Evolutionary conservation across 2,888 invertebrate genomes (phyloP), one percentile per base, ranked within the genome.

Genomic region (Byasa hedistus): DNA sequence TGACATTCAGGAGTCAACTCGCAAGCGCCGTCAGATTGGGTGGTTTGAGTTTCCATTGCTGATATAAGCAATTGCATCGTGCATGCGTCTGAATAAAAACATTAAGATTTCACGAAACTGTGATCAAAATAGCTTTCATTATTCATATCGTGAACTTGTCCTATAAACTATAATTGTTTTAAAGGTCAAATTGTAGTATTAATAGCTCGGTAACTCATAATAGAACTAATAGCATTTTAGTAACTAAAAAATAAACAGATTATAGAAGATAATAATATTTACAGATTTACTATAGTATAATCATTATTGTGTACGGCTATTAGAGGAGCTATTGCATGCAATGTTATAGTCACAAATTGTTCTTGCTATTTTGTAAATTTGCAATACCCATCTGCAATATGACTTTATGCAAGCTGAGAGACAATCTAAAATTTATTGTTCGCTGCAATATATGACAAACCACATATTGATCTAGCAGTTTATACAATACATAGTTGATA

Each of bases 61-160:
- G 91, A 86, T 80, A 91, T 84, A 58, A 91, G 75, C 61, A 91
- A 71, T 74, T 91, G 90, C 91, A 91, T 91, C 39, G 83, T 91
- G 69, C 91, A 91, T 19, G 90, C 91, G 75, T 91, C 91, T 91
- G 79, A 55, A 82, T 39, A 48, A 48, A 48, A n/a, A n/a, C n/a
- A 48, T 4, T 5, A 12, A n/a, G 5, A 12, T 7, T n/a, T n/a
- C 19, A 48, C 5, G 3, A 48, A 48, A n/a, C 1, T 4, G 19
- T 19, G 44, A 17, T 44, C 44, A 19, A 17, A 44, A 19, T 44
- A n/a, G n/a, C n/a, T n/a, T 44, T 3, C 5, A 4, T 3, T 27
- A 27, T 44, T 44, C 19, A 48, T n/a, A n/a, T 15, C 15, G 19
- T n/a, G 5, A n/a, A 7, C 19, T n/a, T 48, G n/a, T 19, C 19